Conservation (phyloP, 2,888 invertebrate genomes). For the Drosophila prostipennis region DNA sequence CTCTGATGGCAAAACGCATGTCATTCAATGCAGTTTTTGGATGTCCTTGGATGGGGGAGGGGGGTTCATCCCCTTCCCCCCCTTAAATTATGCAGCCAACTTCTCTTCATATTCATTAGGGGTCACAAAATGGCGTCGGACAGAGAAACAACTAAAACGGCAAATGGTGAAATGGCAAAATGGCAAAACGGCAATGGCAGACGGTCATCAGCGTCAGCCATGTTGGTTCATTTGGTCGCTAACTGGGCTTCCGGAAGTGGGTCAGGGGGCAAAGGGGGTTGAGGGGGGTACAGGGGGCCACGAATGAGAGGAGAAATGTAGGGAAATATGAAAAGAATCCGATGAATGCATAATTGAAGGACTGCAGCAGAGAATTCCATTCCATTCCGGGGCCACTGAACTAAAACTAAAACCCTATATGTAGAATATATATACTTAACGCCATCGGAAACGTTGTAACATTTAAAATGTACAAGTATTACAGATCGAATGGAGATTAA, state of each 20-base stretch:
- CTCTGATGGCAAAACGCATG: slow-evolving; percentile 60
- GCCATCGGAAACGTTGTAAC: background rate
- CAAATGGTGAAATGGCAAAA: slow-evolving; percentile 24
- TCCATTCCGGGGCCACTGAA: background rate
- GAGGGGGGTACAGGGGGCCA: background rate
- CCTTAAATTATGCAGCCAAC: slow-evolving; percentile 69
- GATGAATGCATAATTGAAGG: slow-evolving; percentile 36
- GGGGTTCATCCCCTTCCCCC: background rate
- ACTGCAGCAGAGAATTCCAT: background rate
- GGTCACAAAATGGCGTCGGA: slow-evolving; percentile 15
- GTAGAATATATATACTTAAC: background rate
- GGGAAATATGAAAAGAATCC: slow-evolving; percentile 27
- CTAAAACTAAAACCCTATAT: background rate
- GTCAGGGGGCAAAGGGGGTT: slow-evolving; percentile 8
- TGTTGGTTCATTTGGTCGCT: slow-evolving; percentile 38
- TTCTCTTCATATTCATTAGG: slow-evolving; percentile 76
- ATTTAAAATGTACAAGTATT: background rate
- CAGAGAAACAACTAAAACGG: slow-evolving; percentile 18
- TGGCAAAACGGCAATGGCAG: slow-evolving; percentile 1
- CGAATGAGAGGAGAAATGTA: background rate
- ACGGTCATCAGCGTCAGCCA: slow-evolving; percentile 30
- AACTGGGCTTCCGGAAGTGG: slow-evolving; percentile 23
- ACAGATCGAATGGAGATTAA: background rate
- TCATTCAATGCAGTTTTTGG: slow-evolving; percentile 69
- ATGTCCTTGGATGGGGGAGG: background rate